Conservation (phyloP, 2,888 invertebrate genomes). For the Synanthedon tipuliformis region DNA sequence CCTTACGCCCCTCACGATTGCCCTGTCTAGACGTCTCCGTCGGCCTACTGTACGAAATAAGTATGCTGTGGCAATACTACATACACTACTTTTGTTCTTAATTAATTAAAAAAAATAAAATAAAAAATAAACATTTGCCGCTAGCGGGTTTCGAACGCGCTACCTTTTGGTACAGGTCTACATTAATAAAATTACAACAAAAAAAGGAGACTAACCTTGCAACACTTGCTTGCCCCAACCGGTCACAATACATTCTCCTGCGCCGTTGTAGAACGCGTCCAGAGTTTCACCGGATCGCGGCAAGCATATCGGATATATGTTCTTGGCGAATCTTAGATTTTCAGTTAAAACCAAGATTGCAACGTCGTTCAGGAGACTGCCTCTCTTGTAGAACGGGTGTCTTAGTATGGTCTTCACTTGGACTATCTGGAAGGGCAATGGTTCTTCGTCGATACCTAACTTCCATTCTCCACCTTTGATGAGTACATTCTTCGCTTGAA, state of each 20-base stretch:
- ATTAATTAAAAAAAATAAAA: too few relatives aligned
- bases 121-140: too few relatives aligned
- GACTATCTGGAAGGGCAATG: constrained; percentile 81
- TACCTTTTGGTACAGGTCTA: too few relatives aligned
- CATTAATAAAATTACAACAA: too few relatives aligned
- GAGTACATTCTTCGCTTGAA: constrained; percentile 74
- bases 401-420: constrained; percentile 76
- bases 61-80: too few relatives aligned
- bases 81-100: too few relatives aligned
- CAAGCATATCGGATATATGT: constrained; percentile 81
- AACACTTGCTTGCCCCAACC: constrained; percentile 87
- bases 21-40: too few relatives aligned
- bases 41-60: too few relatives aligned
- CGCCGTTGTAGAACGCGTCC: constrained; percentile 70
- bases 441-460: constrained; percentile 83
- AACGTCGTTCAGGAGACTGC: constrained; percentile 74
- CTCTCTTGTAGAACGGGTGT: constrained; percentile 77
- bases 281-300: constrained; percentile 52
- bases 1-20: too few relatives aligned
- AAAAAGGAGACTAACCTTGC: constrained; percentile 70
- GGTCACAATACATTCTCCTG: constrained; percentile 78
- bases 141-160: too few relatives aligned
- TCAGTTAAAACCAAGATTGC: constrained; percentile 78
- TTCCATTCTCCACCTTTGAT: constrained; percentile 89
- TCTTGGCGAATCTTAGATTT: constrained; percentile 73